These are phyloP conservation scores for Anas capensis DNA, from an alignment of 2,797 vertebrate species.

Conservation along the genomic window DNA sequence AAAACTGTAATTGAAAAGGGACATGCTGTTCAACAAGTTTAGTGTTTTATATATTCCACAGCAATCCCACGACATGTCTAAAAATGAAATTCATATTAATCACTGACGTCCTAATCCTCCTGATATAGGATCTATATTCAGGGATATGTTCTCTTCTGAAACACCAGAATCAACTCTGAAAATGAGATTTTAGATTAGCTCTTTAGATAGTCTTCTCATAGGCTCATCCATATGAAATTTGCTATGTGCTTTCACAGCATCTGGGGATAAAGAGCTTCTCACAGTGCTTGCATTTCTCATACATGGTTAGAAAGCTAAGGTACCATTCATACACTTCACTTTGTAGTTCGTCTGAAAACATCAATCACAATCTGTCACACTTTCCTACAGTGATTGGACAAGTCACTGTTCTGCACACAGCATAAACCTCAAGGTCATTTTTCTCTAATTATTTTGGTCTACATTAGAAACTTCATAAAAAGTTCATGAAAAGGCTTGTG, in stretches of 20 bases:
- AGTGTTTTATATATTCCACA: constrained; percentile 23
- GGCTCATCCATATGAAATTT: constrained; percentile 60
- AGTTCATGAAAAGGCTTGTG: constrained; percentile 1
- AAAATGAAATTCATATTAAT: constrained; percentile 65
- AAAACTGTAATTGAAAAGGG: constrained; percentile 57
- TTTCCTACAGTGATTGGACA: constrained; percentile 52
- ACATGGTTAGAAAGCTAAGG: constrained; percentile 49
- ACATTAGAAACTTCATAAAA: constrained; percentile 54
- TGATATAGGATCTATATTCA: constrained; percentile 62
- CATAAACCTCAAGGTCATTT: constrained; percentile 73
- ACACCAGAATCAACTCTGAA: constrained; percentile 53
- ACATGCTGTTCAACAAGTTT: constrained; percentile 46
- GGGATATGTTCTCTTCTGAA: constrained; percentile 53
- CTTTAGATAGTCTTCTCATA: constrained; percentile 43
- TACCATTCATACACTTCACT: constrained; percentile 57
- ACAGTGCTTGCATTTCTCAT: constrained; percentile 13
- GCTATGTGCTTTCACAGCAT: constrained; percentile 48
- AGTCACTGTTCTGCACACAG: constrained; percentile 56
- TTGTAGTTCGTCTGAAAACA: constrained; percentile 67
- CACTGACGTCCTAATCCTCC: constrained; percentile 62
- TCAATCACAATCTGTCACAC: constrained; percentile 64
- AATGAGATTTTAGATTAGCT: constrained; percentile 60
- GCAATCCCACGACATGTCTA: neutral
- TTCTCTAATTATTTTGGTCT: constrained; percentile 70
- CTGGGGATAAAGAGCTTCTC: constrained; percentile 53